Conservation (phyloP, 92 coral and sea anemone genomes). For the Blastomussa wellsi region DNA sequence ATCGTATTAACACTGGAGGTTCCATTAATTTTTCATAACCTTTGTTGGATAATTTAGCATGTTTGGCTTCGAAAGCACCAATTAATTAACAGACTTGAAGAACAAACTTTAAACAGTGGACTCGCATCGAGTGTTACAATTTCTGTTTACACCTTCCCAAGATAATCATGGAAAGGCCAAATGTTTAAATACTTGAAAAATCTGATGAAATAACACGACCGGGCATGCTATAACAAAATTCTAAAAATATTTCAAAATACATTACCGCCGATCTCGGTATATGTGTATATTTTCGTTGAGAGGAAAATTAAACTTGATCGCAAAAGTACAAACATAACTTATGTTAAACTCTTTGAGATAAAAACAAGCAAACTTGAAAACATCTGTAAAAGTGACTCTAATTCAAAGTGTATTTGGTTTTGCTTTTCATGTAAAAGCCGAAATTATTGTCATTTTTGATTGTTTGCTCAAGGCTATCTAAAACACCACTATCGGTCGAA, state of each 20-base stretch:
- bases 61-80: conserved; percentile 4
- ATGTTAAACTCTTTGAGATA: not conserved
- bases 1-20: conserved; percentile 22
- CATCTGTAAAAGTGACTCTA: conserved; percentile 15
- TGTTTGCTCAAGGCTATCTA: conserved; percentile 30
- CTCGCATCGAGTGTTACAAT: conserved; percentile 15
- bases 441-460: conserved; percentile 16
- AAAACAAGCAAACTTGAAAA: conserved; percentile 9
- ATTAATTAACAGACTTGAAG: conserved; percentile 8
- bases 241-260: not conserved
- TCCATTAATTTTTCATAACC: not conserved
- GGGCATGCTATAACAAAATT: conserved; percentile 18
- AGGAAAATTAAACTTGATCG: not conserved
- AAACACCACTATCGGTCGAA: conserved; percentile 9
- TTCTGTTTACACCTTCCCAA: conserved; percentile 42
- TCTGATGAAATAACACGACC: conserved; percentile 19
- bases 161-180: conserved; percentile 8
- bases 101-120: conserved; percentile 18
- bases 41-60: conserved; percentile 13
- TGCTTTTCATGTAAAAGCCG: conserved; percentile 5
- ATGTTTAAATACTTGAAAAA: conserved; percentile 8
- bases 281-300: not conserved
- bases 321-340: not conserved
- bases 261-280: not conserved
- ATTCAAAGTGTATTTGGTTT: conserved; percentile 2